These are phyloP conservation scores for Gibbula magus DNA, from an alignment of 2,888 invertebrate genomes.

Conservation along the genomic window DNA sequence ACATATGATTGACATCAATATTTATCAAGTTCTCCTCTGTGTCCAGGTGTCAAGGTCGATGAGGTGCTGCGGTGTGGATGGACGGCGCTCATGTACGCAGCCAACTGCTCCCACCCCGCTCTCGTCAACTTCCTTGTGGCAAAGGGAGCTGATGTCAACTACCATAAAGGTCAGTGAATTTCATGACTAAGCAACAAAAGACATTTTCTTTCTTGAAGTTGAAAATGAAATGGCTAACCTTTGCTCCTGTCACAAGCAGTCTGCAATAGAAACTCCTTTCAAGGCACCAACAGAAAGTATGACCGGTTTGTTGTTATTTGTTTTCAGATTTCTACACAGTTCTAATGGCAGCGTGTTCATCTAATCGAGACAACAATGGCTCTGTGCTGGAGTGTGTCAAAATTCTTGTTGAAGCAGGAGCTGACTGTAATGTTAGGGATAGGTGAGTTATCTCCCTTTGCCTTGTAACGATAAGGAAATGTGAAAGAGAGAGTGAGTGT, in stretches of 20 bases:
- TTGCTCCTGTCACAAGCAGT: not conserved
- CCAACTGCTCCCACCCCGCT: slow-evolving; percentile 54
- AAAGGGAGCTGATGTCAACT: slow-evolving; percentile 74
- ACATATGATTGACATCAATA: not conserved
- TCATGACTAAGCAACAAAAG: too few species aligned
- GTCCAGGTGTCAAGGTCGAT: slow-evolving; percentile 57
- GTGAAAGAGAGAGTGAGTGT: too few species aligned
- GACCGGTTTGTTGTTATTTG: not conserved
- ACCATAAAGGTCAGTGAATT: slow-evolving; percentile 70
- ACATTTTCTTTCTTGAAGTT: too few species aligned
- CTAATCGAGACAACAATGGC: slow-evolving; percentile 65
- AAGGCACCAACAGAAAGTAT: not conserved
- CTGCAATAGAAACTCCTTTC: not conserved
- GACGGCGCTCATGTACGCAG: slow-evolving; percentile 71
- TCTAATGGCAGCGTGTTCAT: slow-evolving; percentile 76
- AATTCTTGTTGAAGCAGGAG: slow-evolving; percentile 56
- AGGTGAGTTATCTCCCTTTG: slow-evolving; percentile 48
- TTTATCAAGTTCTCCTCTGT: not conserved
- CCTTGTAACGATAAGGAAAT: too few species aligned
- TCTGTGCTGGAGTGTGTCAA: slow-evolving; percentile 71
- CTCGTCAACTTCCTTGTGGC: slow-evolving; percentile 71
- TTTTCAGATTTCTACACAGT: slow-evolving; percentile 74
- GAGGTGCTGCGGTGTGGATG: slow-evolving; percentile 62
- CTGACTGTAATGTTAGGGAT: slow-evolving; percentile 61
- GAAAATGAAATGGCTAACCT: too few species aligned